phyloP scores from a whole-genome alignment of 1,140 invertebrate genomes.

The Bombus cullumanus region DNA sequence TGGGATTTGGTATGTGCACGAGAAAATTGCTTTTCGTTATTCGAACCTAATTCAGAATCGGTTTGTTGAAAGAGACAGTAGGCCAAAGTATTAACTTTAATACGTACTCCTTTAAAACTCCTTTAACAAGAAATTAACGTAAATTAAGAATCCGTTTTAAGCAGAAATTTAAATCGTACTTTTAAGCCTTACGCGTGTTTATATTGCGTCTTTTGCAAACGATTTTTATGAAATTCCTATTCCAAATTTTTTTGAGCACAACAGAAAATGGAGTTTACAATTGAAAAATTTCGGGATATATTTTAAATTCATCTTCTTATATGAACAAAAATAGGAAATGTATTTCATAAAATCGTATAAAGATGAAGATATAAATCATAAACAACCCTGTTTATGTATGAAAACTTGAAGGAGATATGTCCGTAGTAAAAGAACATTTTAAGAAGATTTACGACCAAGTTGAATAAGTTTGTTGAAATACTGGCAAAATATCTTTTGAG shows the following conservation, averaged over 20 bases:
- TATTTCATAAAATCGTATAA: neutral
- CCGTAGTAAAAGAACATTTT: neutral
- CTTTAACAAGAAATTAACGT: neutral
- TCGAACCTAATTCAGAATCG: neutral
- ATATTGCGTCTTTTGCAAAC: neutral
- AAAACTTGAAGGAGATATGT: neutral
- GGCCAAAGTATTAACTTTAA: neutral
- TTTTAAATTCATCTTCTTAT: neutral
- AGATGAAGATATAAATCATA: neutral
- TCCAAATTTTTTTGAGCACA: neutral
- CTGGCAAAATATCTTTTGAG: neutral
- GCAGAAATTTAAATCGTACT: neutral
- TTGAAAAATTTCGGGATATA: neutral
- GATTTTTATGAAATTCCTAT: neutral
- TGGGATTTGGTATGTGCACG: neutral
- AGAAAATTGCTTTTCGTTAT: neutral
- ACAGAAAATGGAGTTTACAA: neutral
- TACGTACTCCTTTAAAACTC: neutral
- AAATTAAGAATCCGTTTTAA: neutral
- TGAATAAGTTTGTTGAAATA: neutral
- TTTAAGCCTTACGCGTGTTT: neutral
- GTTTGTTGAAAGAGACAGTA: neutral
- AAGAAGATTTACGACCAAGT: neutral
- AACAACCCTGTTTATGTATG: neutral
- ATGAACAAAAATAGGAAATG: neutral